Percentiles rank a stretch among this genome's conserved stretches.
phyloP scores from a whole-genome alignment of 2,888 invertebrate species.

The Drosophila atroscutellata region DNA sequence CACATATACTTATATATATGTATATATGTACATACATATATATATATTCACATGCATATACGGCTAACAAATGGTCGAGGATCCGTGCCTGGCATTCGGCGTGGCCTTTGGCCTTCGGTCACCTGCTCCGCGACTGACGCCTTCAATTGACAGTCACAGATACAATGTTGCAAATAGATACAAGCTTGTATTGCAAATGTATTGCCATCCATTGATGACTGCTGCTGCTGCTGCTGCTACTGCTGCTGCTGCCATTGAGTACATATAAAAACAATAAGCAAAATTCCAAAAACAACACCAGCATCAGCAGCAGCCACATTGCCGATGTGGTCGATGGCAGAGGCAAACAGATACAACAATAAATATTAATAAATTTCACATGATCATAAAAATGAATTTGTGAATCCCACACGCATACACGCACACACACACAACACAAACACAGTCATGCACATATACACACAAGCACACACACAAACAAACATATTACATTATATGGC shows the following conservation, averaged over 20 bases:
- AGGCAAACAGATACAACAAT: constrained; percentile 69
- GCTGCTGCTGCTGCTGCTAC: constrained; percentile 18
- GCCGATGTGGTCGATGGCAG: constrained; percentile 29
- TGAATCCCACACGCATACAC: constrained; percentile 71
- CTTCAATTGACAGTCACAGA: constrained; percentile 52
- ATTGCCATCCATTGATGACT: constrained; percentile 22
- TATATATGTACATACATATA: neutral
- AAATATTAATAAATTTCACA: constrained; percentile 80
- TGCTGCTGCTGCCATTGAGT: constrained; percentile 46
- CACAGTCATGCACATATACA: constrained; percentile 17
- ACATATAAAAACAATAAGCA: constrained; percentile 76
- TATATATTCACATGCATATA: neutral
- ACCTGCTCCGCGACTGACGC: constrained; percentile 5
- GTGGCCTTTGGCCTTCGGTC: constrained; percentile 26
- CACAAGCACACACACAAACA: constrained; percentile 35
- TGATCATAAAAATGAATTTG: constrained; percentile 80
- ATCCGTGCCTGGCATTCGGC: constrained; percentile 10
- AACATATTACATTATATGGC: constrained; percentile 78
- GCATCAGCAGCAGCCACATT: constrained; percentile 17
- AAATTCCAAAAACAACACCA: constrained; percentile 32
- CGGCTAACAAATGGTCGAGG: neutral
- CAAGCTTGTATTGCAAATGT: constrained; percentile 35
- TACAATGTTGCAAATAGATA: constrained; percentile 48
- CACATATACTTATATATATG: neutral
- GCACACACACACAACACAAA: constrained; percentile 36